phyloP scores from a whole-genome alignment of 2,888 invertebrate genomes.

The Mantis religiosa region DNA sequence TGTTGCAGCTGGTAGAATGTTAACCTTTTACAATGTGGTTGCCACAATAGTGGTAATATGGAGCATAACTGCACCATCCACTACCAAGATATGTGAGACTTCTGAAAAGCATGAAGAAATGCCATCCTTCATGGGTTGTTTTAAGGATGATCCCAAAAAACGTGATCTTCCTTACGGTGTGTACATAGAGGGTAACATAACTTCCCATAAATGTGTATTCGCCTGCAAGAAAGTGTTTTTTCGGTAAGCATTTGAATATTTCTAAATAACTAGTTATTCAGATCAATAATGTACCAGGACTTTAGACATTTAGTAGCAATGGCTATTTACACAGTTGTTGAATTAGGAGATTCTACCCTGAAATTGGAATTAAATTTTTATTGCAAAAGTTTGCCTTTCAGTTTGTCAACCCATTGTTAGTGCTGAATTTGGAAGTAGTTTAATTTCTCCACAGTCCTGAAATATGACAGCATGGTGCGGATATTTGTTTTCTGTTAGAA shows the following conservation, averaged over 20 bases:
- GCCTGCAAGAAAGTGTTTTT: neutral
- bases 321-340: too few species aligned
- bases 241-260: neutral
- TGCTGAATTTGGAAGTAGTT: too few species aligned
- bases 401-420: too few species aligned
- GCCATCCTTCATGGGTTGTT: neutral
- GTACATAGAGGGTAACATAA: neutral
- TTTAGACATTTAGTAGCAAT: too few species aligned
- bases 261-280: too few species aligned
- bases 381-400: too few species aligned
- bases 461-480: too few species aligned
- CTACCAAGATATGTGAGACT: neutral
- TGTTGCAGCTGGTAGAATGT: neutral
- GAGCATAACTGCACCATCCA: neutral
- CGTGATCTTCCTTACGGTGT: neutral
- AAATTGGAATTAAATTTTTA: too few species aligned
- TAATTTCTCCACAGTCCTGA: too few species aligned
- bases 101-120: neutral
- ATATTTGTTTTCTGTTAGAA: too few species aligned
- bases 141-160: neutral
- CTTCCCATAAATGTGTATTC: neutral
- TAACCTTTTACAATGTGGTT: neutral
- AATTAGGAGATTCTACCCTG: too few species aligned
- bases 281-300: too few species aligned
- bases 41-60: neutral